Evolutionary conservation across 1,140 invertebrate genomes (phyloP), one percentile per base, ranked within the genome.

Genomic region (Bombus pascuorum): DNA sequence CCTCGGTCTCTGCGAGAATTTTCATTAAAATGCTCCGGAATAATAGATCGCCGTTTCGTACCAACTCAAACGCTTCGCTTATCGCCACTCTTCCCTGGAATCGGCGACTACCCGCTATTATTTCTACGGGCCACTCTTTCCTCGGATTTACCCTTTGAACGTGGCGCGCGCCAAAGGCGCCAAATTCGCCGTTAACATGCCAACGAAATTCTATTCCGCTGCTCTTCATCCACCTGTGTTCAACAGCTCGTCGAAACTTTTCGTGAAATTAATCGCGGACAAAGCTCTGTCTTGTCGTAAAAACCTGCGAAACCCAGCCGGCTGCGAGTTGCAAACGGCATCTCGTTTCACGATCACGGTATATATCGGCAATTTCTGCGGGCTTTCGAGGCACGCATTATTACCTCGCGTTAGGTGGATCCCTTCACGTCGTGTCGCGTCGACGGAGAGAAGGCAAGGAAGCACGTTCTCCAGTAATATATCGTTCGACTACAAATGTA

Each of bases 1-100:
- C 37, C 65, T n/a, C 57, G 70, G 59, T 62, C 44, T 32, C 22
- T 13, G 39, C n/a, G 47, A 86, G 74, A 80, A 57, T 88, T 88
- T 86, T 86, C 66, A 72, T 80, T 80, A 88, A 86, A 88, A 71
- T 66, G 75, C 80, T 47, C 1, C 34, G 59, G 70, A 44, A 86
- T 86, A 88, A 86, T 86, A 83, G 72, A 47, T n/a, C 32, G 57
- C 37, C 78, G 59, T 12, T 47, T 9, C 53, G 39, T 66, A 65
- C 53, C 68, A 73, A 53, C 47, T 53, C 47, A 18, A 73, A 70
- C 83, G 57, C 34, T 59, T 73, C 83, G 18, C 70, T 85, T 80
- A 85, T 65, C 83, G 70, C 77, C 34, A 65, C 53, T 74, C 70
- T 62, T 65, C 10, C 32, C 37, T 28, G 25, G 9, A 73, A 85